Base-by-base conservation (phyloP, 2,113 vertebrate genomes). In the Leptosomus discolor region DNA sequence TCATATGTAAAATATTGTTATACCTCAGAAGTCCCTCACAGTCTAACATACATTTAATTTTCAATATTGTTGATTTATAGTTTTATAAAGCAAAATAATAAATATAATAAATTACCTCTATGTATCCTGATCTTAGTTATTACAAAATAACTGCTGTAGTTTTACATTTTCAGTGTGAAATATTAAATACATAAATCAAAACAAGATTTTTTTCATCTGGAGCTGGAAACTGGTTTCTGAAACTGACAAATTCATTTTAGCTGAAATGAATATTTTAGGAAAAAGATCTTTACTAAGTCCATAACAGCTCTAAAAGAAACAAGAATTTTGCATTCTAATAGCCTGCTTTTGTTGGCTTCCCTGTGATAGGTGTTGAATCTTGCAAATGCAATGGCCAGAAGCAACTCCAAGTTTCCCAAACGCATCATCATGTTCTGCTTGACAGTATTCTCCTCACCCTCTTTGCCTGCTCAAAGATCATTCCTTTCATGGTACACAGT, bases 151-250 rank as follows among this genome's bases (percentile, higher is more conserved):
- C 97, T 97, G 96, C 97, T 97, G 85, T 98, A 99, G 98, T 98
- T 98, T 98, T 98, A 99, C 97, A 98, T 98, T 99, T 99, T 97
- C 97, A 98, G 98, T 98, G 98, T 98, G 98, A 99, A 99, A 98
- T 99, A 99, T 99, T 99, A 99, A 99, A 99, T 98, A 97, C 98
- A 99, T 99, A 99, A 99, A 99, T 99, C 99, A 99, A 98, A 98
- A 98, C 97, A 98, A 98, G 98, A 98, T 98, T 98, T 98, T 98
- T 98, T 98, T 98, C 98, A 98, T 97, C 96, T 97, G 93, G 96
- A 98, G 95, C 98, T 94, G 90, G 94, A 97, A 97, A 95, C 98
- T 97, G 97, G 98, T 98, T 99, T 98, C 97, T 98, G 96, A 97
- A 97, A 97, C 98, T 98, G 98, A 99, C 98, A 99, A 99, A 99